Conservation (phyloP, 2,888 invertebrate species). For the Perizoma flavofasciatum region DNA sequence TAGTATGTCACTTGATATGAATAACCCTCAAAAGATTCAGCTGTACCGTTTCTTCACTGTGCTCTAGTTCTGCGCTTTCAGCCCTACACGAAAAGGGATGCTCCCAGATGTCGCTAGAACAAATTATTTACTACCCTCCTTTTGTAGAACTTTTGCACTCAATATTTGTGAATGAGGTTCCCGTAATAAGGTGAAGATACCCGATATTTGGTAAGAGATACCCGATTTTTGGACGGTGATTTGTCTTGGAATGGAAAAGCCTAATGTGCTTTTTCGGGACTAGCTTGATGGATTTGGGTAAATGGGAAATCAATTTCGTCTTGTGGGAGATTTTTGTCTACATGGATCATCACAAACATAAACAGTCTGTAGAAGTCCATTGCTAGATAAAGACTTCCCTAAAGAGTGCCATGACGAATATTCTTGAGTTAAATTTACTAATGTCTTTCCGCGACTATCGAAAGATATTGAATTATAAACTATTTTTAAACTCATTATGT, state of each 20-base stretch:
- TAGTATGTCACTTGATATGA: too few species aligned
- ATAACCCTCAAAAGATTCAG: constrained; percentile 3
- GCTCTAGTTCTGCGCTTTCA: constrained; percentile 52
- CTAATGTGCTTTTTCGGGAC: constrained; percentile 32
- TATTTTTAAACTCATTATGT: too few species aligned
- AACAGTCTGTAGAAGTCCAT: too few species aligned
- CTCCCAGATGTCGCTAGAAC: constrained; percentile 76
- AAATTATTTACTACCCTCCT: constrained; percentile 80
- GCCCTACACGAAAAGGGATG: constrained; percentile 75
- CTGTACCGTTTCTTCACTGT: constrained; percentile 11
- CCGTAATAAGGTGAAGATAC: constrained; percentile 17
- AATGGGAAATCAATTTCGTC: constrained; percentile 29
- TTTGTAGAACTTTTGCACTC: constrained; percentile 64
- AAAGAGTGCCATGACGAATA: too few species aligned
- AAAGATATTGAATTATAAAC: too few species aligned
- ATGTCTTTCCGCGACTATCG: too few species aligned
- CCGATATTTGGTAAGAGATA: constrained; percentile 9
- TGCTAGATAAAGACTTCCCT: too few species aligned
- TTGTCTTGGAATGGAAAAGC: constrained; percentile 29
- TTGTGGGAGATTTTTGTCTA: constrained; percentile 11
- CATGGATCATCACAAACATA: not conserved
- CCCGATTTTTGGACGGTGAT: constrained; percentile 27
- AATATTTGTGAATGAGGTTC: constrained; percentile 46
- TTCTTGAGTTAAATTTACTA: too few species aligned
- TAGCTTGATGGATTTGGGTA: constrained; percentile 31